Conservation (phyloP, 2,888 invertebrate species). For the Temnothorax ravouxi region DNA sequence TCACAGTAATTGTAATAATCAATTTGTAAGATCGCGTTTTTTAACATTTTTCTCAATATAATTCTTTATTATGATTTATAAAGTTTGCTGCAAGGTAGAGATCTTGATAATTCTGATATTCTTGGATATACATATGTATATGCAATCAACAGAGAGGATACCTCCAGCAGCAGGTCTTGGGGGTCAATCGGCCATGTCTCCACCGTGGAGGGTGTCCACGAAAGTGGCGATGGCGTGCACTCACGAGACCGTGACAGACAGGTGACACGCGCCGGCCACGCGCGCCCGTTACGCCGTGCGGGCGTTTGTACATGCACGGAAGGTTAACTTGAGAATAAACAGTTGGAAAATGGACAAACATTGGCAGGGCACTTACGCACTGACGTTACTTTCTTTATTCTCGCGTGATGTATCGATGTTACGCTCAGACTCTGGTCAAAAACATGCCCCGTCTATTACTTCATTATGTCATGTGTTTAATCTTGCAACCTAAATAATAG, state of each 20-base stretch:
- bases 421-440: not conserved
- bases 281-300: conserved; percentile 72
- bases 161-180: conserved; percentile 77
- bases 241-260: conserved; percentile 84
- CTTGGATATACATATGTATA: not conserved
- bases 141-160: conserved; percentile 45
- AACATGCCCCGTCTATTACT: not conserved
- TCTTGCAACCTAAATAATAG: not conserved
- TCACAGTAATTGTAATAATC: not conserved
- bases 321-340: conserved; percentile 77
- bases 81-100: not conserved
- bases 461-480: not conserved
- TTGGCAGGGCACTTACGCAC: conserved; percentile 70
- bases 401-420: not conserved
- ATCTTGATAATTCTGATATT: not conserved
- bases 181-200: conserved; percentile 82
- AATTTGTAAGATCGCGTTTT: not conserved
- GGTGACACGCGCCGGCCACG: conserved; percentile 86
- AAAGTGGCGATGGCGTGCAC: conserved; percentile 75
- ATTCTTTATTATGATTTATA: not conserved
- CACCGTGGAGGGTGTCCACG: conserved; percentile 78
- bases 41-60: not conserved
- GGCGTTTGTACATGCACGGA: conserved; percentile 36
- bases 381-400: conserved; percentile 53
- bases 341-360: conserved; percentile 77